Conservation (phyloP, 2,888 invertebrate species). For the Rhabditoides inermis region DNA sequence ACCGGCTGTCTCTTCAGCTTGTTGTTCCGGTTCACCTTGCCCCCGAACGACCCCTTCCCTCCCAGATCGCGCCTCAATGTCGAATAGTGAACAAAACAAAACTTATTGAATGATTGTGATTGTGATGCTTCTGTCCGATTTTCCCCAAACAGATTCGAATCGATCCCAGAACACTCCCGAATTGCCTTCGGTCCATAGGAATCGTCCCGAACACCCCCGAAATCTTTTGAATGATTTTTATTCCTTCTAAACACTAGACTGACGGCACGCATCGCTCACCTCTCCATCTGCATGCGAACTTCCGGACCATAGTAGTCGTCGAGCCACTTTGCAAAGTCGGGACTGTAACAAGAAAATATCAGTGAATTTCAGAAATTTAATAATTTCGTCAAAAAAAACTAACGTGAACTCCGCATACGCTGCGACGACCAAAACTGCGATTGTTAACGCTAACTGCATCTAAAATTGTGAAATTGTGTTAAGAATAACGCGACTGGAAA, state of each 20-base stretch:
- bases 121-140: no score
- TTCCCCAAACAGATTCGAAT: no score
- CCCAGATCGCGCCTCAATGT: constrained; percentile 39
- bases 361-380: background rate
- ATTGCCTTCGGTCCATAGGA: background rate
- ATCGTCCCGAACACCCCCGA: no score
- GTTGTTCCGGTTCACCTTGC: constrained; percentile 28
- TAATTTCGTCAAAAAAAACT: background rate
- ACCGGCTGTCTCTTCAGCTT: constrained; percentile 40
- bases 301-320: constrained; percentile 25
- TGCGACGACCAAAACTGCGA: background rate
- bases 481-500: no score
- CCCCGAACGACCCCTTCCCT: constrained; percentile 43
- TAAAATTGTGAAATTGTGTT: background rate
- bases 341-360: background rate
- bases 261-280: constrained; percentile 3
- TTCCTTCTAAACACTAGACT: no score
- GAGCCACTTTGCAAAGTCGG: constrained; percentile 29
- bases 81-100: background rate
- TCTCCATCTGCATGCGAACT: constrained; percentile 30
- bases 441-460: background rate
- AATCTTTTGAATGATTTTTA: no score
- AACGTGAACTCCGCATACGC: constrained; percentile 22
- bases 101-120: background rate
- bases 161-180: background rate